phyloP scores from a whole-genome alignment of 2,113 vertebrate species.

The Proteles cristata region DNA sequence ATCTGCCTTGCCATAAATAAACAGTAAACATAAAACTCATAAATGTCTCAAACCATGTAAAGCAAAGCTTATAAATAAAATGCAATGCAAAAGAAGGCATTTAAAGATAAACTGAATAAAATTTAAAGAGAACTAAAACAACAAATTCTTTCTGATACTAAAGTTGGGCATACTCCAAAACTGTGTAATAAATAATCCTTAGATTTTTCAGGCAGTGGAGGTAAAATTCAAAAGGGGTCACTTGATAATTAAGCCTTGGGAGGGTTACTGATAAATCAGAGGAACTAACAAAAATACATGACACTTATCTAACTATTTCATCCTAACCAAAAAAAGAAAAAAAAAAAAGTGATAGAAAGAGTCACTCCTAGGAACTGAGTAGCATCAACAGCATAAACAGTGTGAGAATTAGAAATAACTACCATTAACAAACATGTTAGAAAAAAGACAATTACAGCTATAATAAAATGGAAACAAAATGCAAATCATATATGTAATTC shows the following conservation, averaged over 20 bases:
- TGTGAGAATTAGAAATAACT: neutral
- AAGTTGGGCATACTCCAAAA: neutral
- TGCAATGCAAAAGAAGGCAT: neutral
- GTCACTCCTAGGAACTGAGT: neutral
- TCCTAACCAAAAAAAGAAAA: neutral
- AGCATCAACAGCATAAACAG: neutral
- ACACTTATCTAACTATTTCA: neutral
- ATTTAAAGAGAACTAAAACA: neutral
- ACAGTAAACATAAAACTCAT: neutral
- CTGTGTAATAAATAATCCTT: neutral
- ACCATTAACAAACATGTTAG: neutral
- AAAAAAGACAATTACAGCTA: neutral
- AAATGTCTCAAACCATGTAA: neutral
- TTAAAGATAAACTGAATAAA: neutral
- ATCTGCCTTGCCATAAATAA: neutral
- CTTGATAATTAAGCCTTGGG: neutral
- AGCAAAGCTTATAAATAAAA: neutral
- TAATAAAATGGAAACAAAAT: neutral
- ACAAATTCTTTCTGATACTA: neutral
- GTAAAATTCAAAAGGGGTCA: neutral
- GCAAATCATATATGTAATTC: neutral
- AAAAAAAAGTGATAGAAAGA: neutral
- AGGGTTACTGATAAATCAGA: neutral
- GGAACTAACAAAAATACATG: neutral
- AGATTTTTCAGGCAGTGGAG: neutral